Base-by-base conservation (phyloP, 1,140 invertebrate species). In the Lethocerus indicus region DNA sequence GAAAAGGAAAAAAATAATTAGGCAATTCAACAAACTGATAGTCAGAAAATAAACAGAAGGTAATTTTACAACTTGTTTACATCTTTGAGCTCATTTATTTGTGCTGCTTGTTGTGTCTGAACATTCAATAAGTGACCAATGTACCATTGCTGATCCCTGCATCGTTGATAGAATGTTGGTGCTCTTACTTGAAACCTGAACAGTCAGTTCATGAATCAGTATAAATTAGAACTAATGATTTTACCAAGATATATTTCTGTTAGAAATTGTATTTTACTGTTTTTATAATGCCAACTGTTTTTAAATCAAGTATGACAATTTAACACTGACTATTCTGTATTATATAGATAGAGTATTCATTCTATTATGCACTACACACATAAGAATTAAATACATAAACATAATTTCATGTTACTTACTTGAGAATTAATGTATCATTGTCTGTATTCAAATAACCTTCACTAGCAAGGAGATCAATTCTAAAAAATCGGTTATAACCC, bases 401-500 rank as follows among this genome's bases (percentile, higher is more conserved):
- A 41, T 41, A 12, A 41, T 41, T 41, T 12, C 9, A 46, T 47
- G 26, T 16, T 48, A 44, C 52, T 54, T 62, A 80, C 78, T 78
- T 73, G 23, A 86, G 65, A 55, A 83, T 80, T 35, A 87, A 70
- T 1, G 80, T 83, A 61, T 86, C 82, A 13, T 74, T 70, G 53
- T 79, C 73, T 0, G 76, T 76, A 61, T 84, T 81, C 40, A 83
- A 68, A 63, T 91, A 95, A 0, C 90, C 89, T 70, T 94, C 89
- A 57, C 79, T 85, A 18, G 84, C 87, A 13, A 95, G 71, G 32
- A 91, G 68, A 69, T 93, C 89, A 41, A 95, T 71, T 46, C 88
- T 69, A 64, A 92, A 95, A 66, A 95, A 95, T 53, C 89, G 70
- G 63, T 93, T 95, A 63, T 94, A 95, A 7, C 90, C 90, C 90